Conservation (phyloP, 2,113 vertebrate genomes). For the Dendropsophus ebraccatus region DNA sequence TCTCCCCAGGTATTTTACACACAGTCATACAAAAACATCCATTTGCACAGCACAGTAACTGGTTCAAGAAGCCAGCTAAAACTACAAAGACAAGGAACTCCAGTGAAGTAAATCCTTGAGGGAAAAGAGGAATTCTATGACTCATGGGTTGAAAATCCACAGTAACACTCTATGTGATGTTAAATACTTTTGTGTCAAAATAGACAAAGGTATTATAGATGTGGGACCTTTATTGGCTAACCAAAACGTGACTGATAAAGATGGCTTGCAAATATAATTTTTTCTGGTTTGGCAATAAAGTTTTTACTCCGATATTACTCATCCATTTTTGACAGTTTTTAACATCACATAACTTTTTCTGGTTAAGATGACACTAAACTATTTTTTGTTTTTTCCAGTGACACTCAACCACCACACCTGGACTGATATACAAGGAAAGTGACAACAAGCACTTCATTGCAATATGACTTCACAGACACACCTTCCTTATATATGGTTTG, state of each 20-base stretch:
- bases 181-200: conserved; percentile 24
- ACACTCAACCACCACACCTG: conserved; percentile 72
- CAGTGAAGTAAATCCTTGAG: conserved; percentile 78
- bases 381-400: conserved; percentile 64
- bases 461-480: neutral
- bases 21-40: conserved; percentile 66
- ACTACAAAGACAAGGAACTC: conserved; percentile 81
- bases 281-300: no score
- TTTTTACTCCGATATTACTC: no score
- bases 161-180: conserved; percentile 65
- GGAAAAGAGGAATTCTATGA: conserved; percentile 85
- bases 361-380: no score
- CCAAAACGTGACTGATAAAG: no score
- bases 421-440: conserved; percentile 67
- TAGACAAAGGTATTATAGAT: conserved; percentile 67
- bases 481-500: no score
- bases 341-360: no score
- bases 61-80: conserved; percentile 72
- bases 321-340: no score
- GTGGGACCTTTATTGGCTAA: no score
- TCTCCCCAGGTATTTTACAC: conserved; percentile 64
- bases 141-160: conserved; percentile 81
- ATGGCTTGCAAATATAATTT: no score
- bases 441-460: conserved; percentile 15
- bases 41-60: conserved; percentile 68